Evolutionary conservation across 2,888 invertebrate species (phyloP).

Genomic region (Pardosa pseudoannulata): DNA sequence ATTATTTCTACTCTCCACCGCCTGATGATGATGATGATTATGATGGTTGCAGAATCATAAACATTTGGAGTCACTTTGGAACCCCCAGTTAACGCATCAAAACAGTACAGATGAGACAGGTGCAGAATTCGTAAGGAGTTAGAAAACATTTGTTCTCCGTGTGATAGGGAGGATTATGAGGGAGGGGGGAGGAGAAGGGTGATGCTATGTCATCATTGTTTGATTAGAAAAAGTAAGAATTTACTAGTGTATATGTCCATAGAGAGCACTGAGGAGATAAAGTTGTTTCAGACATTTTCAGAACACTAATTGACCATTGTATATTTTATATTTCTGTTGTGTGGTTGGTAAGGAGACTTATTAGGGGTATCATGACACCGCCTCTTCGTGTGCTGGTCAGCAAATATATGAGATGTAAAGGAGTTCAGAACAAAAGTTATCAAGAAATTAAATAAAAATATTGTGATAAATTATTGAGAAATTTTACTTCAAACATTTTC

Average conservation of each 20-base stretch:
- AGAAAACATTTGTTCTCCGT: conserved; percentile 32
- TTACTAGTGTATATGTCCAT: not conserved
- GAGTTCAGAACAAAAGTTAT: no score
- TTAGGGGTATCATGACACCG: no score
- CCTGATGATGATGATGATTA: conserved; percentile 68
- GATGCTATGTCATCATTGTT: not conserved
- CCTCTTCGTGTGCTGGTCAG: no score
- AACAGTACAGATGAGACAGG: conserved; percentile 36
- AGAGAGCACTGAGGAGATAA: not conserved
- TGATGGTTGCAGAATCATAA: conserved; percentile 66
- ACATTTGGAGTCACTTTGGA: conserved; percentile 41
- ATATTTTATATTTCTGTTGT: no score
- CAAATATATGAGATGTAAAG: no score
- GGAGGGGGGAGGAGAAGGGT: not conserved
- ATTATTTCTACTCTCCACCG: conserved; percentile 43
- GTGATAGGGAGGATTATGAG: not conserved
- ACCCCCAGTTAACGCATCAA: conserved; percentile 21
- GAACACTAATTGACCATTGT: not conserved
- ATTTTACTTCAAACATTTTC: no score
- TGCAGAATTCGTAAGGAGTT: conserved; percentile 60
- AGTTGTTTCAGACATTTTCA: not conserved
- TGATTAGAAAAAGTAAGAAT: conserved; percentile 2
- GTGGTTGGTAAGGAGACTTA: no score
- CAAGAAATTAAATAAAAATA: no score
- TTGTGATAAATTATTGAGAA: no score